phyloP scores from a whole-genome alignment of 2,888 invertebrate genomes.

The Mythimna ferrago region DNA sequence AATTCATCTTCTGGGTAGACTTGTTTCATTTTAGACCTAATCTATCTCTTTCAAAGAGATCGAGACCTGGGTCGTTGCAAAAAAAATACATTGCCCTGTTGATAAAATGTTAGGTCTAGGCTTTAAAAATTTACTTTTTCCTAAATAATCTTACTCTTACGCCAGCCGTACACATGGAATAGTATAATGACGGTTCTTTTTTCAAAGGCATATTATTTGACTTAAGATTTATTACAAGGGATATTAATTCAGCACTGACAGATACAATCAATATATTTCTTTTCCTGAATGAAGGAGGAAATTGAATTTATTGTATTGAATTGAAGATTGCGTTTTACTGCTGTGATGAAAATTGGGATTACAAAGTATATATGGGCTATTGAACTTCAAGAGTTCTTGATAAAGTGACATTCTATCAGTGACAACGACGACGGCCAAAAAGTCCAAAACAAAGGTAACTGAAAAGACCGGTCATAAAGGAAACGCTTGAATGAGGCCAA shows the following conservation, averaged over 20 bases:
- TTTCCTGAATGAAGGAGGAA: conserved; percentile 24
- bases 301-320: conserved; percentile 36
- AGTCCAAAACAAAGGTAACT: too few relatives aligned
- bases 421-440: too few relatives aligned
- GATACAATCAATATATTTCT: conserved; percentile 40
- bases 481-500: neutral
- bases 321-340: conserved; percentile 13
- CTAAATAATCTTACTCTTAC: too few relatives aligned
- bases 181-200: neutral
- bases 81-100: too few relatives aligned
- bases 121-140: neutral
- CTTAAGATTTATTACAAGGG: conserved; percentile 25
- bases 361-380: neutral
- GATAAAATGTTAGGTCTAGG: neutral
- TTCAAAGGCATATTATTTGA: conserved; percentile 22
- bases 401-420: neutral
- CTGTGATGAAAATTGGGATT: conserved; percentile 21
- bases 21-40: too few relatives aligned
- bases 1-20: neutral
- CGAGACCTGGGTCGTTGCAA: too few relatives aligned
- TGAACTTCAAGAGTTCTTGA: too few relatives aligned
- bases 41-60: too few relatives aligned
- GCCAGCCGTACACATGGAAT: neutral
- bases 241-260: conserved; percentile 24
- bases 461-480: too few relatives aligned